Conservation (phyloP, 2,888 invertebrate genomes). For the Matsumyia berberina region DNA sequence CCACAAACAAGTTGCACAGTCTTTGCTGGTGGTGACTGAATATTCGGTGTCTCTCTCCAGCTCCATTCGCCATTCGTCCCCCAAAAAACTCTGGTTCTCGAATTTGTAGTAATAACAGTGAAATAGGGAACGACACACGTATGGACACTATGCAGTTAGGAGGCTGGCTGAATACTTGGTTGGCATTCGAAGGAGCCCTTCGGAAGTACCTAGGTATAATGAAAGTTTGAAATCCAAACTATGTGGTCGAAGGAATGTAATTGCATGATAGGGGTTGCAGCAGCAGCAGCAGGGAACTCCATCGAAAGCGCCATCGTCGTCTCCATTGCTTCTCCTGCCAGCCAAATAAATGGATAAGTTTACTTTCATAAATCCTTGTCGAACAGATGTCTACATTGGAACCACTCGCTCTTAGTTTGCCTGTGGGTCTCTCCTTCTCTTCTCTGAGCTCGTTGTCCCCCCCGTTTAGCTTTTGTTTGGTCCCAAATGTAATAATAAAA, state of each 20-base stretch:
- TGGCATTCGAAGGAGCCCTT: constrained; percentile 43
- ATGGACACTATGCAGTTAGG: constrained; percentile 41
- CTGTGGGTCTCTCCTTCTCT: background rate
- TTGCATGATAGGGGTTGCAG: constrained; percentile 10
- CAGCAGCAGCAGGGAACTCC: background rate
- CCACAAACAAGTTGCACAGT: constrained; percentile 63
- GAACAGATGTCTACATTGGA: constrained; percentile 73
- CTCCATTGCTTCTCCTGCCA: constrained; percentile 18
- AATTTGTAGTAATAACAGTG: constrained; percentile 70
- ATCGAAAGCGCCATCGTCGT: background rate
- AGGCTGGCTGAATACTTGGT: constrained; percentile 14
- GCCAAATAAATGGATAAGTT: constrained; percentile 72
- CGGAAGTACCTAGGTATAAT: constrained; percentile 39
- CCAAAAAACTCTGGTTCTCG: constrained; percentile 43
- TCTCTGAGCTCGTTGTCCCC: background rate
- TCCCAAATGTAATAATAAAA: constrained; percentile 75
- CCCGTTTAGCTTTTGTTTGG: constrained; percentile 54
- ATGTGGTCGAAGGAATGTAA: constrained; percentile 48
- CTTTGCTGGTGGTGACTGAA: constrained; percentile 37
- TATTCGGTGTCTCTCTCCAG: constrained; percentile 23
- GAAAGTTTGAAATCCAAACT: constrained; percentile 68
- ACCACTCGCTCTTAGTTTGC: constrained; percentile 29
- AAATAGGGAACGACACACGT: constrained; percentile 50
- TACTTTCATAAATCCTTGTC: constrained; percentile 75
- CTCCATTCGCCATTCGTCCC: background rate